These are phyloP conservation scores for Drosophila kanapiae DNA, from an alignment of 1,140 invertebrate species.

Conservation along the genomic window DNA sequence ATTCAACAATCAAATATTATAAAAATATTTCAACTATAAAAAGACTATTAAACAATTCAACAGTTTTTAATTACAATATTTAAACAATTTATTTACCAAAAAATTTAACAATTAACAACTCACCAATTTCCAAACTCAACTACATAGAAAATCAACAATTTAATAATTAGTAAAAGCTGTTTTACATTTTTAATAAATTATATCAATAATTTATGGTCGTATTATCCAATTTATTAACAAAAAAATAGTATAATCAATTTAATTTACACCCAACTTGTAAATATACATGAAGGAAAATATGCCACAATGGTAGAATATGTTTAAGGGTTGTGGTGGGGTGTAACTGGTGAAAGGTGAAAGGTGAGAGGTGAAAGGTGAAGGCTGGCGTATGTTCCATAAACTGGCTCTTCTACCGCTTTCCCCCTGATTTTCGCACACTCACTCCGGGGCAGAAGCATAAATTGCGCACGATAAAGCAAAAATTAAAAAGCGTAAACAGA, in stretches of 20 bases:
- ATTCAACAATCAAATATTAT: too few species aligned
- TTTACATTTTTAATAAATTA: background rate
- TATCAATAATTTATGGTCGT: background rate
- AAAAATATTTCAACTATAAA: too few species aligned
- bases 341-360: background rate
- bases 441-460: conserved; percentile 51
- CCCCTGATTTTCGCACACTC: conserved; percentile 7
- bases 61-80: background rate
- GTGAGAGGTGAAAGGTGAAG: conserved; percentile 20
- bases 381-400: conserved; percentile 43
- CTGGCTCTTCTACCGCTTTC: conserved; percentile 1
- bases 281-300: conserved; percentile 7
- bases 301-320: conserved; percentile 17
- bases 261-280: background rate
- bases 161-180: background rate
- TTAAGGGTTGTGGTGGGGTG: background rate
- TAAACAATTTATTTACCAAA: too few species aligned
- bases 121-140: background rate
- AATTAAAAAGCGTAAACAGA: conserved; percentile 82
- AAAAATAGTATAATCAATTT: background rate
- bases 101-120: background rate
- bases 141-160: background rate
- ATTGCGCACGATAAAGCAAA: conserved; percentile 83
- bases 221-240: too few species aligned
- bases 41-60: too few species aligned